Conservation (phyloP, 2,888 invertebrate species). For the Eupithecia pulchellata region DNA sequence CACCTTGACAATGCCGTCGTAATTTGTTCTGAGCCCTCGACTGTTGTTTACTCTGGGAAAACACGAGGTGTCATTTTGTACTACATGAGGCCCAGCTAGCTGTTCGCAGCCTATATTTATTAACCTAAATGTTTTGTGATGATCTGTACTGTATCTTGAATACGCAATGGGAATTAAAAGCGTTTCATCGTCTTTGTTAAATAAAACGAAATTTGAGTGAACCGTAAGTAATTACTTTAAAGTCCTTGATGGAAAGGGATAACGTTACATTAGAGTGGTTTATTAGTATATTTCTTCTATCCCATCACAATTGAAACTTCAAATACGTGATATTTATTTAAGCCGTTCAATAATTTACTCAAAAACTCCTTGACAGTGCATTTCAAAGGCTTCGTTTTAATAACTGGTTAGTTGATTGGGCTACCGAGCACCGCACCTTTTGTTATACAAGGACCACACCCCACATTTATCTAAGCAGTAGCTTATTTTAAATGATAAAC, state of each 20-base stretch:
- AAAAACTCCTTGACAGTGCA: slow-evolving; percentile 46
- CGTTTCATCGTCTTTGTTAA: slow-evolving; percentile 62
- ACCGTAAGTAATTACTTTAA: slow-evolving; percentile 52
- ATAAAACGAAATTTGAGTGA: slow-evolving; percentile 48
- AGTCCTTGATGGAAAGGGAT: slow-evolving; percentile 11
- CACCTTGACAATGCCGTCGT: slow-evolving; percentile 77
- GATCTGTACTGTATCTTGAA: slow-evolving; percentile 66
- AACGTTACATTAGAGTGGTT: slow-evolving; percentile 10
- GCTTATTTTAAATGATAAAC: slow-evolving; percentile 85
- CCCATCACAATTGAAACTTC: slow-evolving; percentile 1
- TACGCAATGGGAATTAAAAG: slow-evolving; percentile 63
- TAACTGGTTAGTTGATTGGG: slow-evolving; percentile 78
- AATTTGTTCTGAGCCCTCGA: slow-evolving; percentile 77
- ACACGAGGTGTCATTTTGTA: slow-evolving; percentile 70
- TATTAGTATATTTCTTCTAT: slow-evolving; percentile 1
- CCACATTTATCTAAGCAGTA: slow-evolving; percentile 83
- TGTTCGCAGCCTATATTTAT: slow-evolving; percentile 75
- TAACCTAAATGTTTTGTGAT: slow-evolving; percentile 70
- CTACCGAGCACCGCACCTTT: slow-evolving; percentile 75
- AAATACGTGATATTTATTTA: slow-evolving; percentile 26
- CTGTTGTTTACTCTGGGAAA: slow-evolving; percentile 75
- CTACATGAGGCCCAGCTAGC: slow-evolving; percentile 51
- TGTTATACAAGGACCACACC: slow-evolving; percentile 81
- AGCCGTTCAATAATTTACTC: slow-evolving; percentile 52
- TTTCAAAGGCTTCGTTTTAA: slow-evolving; percentile 60